A percentile compares a stretch with the other conserved stretches of the same genome.
phyloP scores from a whole-genome alignment of 2,797 vertebrate species.

The Peromyscus eremicus region DNA sequence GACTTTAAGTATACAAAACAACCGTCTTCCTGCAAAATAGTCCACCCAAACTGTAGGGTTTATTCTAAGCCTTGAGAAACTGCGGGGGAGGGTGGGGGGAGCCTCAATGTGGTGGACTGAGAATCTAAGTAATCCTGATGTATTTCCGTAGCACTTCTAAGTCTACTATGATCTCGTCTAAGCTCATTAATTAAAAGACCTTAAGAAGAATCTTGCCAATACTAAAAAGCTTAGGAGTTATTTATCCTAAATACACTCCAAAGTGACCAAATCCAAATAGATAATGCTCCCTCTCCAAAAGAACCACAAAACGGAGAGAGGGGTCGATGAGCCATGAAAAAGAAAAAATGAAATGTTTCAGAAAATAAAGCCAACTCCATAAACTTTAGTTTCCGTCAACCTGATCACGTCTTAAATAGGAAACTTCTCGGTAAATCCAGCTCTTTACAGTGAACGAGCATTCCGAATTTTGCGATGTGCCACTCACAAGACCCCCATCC shows the following conservation, averaged over 20 bases:
- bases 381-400: constrained; percentile 79
- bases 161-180: constrained; percentile 89
- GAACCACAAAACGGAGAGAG: constrained; percentile 67
- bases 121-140: constrained; percentile 89
- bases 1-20: constrained; percentile 86
- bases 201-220: constrained; percentile 89
- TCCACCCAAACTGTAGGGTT: constrained; percentile 87
- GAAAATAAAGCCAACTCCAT: constrained; percentile 79
- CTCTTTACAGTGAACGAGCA: constrained; percentile 68
- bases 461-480: constrained; percentile 78
- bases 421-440: constrained; percentile 75
- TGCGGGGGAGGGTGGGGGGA: constrained; percentile 75
- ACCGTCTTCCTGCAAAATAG: constrained; percentile 86
- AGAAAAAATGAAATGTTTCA: constrained; percentile 66
- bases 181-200: constrained; percentile 92
- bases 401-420: constrained; percentile 1
- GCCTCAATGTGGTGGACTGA: constrained; percentile 83
- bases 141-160: constrained; percentile 90
- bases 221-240: constrained; percentile 89
- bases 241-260: constrained; percentile 86
- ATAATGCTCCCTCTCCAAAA: constrained; percentile 76
- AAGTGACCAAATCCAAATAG: constrained; percentile 83
- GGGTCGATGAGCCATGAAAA: constrained; percentile 46
- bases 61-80: constrained; percentile 87
- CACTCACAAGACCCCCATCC: constrained; percentile 84